Percentiles rank a stretch among this genome's conserved stretches.
These are phyloP conservation scores for Macrotus californicus DNA, from an alignment of 2,113 vertebrate genomes.

Conservation along the genomic window DNA sequence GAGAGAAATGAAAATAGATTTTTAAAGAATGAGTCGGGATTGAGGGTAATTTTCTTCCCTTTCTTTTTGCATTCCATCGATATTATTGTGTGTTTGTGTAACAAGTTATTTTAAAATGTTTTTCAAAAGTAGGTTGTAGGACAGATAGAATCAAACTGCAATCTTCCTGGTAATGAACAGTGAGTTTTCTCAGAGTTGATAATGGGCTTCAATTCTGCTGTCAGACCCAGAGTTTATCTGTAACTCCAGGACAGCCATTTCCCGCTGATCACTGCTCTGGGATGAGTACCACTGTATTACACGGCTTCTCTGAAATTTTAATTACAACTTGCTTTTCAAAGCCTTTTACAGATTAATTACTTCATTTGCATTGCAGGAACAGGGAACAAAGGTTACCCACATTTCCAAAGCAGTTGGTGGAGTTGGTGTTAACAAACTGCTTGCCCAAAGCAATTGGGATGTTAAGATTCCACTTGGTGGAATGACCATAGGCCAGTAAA, in stretches of 20 bases:
- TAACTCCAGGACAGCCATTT: conserved; percentile 34
- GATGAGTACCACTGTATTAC: neutral
- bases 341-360: conserved; percentile 27
- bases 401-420: neutral
- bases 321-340: conserved; percentile 32
- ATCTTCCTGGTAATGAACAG: conserved; percentile 59
- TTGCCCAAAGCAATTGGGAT: neutral
- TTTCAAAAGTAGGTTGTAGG: neutral
- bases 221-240: conserved; percentile 50
- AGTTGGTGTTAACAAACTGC: neutral
- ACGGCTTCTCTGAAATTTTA: conserved; percentile 37
- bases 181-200: conserved; percentile 41
- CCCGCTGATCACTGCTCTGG: neutral
- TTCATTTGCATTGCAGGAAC: conserved; percentile 24
- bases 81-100: conserved; percentile 57
- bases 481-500: neutral
- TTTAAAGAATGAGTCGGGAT: neutral
- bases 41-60: conserved; percentile 30
- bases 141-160: conserved; percentile 67
- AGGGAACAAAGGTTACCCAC: neutral
- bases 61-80: conserved; percentile 45
- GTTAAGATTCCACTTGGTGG: neutral
- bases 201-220: conserved; percentile 58
- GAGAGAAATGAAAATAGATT: conserved; percentile 60
- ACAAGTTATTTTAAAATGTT: conserved; percentile 57